Evolutionary conservation across 2,888 invertebrate genomes (phyloP).

Genomic region (Ophioninae sp.): DNA sequence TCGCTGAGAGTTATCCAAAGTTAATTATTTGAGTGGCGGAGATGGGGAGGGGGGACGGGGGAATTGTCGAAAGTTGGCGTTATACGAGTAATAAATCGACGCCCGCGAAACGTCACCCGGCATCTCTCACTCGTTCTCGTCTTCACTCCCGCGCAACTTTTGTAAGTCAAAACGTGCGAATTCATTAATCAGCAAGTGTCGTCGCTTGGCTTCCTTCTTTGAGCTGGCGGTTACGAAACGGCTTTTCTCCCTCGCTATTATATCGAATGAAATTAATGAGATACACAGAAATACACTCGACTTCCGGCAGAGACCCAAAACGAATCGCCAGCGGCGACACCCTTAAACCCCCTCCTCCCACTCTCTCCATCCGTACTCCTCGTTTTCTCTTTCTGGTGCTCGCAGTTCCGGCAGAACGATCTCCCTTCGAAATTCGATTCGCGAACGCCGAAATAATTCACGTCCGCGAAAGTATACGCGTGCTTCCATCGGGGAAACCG

Average conservation of each 20-base stretch:
- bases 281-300: constrained; percentile 81
- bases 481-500: not conserved
- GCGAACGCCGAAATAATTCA: constrained; percentile 38
- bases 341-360: not conserved
- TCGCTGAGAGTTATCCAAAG: constrained; percentile 69
- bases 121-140: constrained; percentile 59
- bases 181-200: constrained; percentile 78
- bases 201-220: constrained; percentile 50
- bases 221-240: constrained; percentile 55
- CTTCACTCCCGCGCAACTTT: constrained; percentile 68
- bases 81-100: constrained; percentile 74
- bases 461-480: not conserved
- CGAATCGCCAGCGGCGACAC: constrained; percentile 8
- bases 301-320: constrained; percentile 71
- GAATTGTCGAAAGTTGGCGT: constrained; percentile 60
- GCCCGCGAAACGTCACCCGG: constrained; percentile 61
- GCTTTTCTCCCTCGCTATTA: constrained; percentile 72
- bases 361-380: not conserved
- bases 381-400: constrained; percentile 34
- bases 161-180: constrained; percentile 75
- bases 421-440: constrained; percentile 53
- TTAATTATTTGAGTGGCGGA: constrained; percentile 72
- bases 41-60: no score
- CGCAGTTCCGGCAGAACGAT: constrained; percentile 70
- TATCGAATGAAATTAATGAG: constrained; percentile 81